Base-by-base conservation (phyloP, 1,140 invertebrate species). In the Artemia franciscana region DNA sequence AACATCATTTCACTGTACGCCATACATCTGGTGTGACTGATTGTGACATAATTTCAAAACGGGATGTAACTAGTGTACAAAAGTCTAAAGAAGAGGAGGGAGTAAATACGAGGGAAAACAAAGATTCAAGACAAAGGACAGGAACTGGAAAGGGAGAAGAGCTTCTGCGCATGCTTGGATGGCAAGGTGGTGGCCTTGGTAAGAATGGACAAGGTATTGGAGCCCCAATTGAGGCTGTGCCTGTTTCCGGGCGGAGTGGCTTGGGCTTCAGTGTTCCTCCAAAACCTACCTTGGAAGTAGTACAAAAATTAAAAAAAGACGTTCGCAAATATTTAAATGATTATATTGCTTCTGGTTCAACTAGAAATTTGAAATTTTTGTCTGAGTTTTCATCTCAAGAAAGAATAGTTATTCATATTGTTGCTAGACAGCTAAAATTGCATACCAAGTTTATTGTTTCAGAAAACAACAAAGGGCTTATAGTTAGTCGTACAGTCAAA, bases 111-210 rank as follows among this genome's bases (percentile, higher is more conserved):
- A n/a, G n/a, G n/a, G n/a, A n/a, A n/a, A n/a, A n/a, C n/a, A n/a
- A n/a, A n/a, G n/a, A n/a, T n/a, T n/a, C n/a, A n/a, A 51, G 39
- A 51, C 21, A 51, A 15, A 51, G 21, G 39, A 51, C 21, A 18
- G 39, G 21, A 15, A 51, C 39, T 18, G 21, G 21, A 12, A 18
- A 51, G 21, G 39, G 39, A 51, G 39, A 51, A 12, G n/a, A n/a
- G 59, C 60, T 75, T 57, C 59, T 74, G 58, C 63, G 69, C 58
- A 71, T 71, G 64, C 74, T 75, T 72, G 74, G 74, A 7, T 75
- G 74, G 74, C 66, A 66, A 5, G 74, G 73, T 23, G 73, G 72
- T 21, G 72, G 72, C 0, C 65, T 73, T 58, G 73, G 73, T 3
- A 74, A 73, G 63, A 67, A 71, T 57, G 67, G 67, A 7, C 21